phyloP scores from a whole-genome alignment of 2,888 invertebrate genomes.

The Dilophus febrilis region DNA sequence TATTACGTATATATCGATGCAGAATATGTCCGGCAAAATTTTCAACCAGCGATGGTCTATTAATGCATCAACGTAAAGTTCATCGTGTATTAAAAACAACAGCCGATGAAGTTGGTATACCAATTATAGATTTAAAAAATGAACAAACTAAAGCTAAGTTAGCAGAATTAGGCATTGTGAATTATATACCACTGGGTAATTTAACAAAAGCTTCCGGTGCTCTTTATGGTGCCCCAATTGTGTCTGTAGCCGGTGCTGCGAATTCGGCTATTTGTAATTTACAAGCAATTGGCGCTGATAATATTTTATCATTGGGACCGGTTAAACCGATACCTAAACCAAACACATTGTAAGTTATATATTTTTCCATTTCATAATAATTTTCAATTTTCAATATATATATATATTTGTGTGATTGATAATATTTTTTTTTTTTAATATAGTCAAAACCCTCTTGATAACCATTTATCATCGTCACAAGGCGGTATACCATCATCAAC shows the following conservation, averaged over 20 bases:
- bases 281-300: slow-evolving; percentile 49
- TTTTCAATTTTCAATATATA: too few species aligned
- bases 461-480: too few species aligned
- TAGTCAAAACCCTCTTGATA: too few species aligned
- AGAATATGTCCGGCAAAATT: slow-evolving; percentile 57
- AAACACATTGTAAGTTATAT: too few species aligned
- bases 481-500: too few species aligned
- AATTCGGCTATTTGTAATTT: slow-evolving; percentile 40
- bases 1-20: slow-evolving; percentile 32
- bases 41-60: slow-evolving; percentile 39
- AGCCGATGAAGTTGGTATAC: slow-evolving; percentile 46
- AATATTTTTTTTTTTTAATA: too few species aligned
- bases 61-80: slow-evolving; percentile 45
- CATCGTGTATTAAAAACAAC: slow-evolving; percentile 35
- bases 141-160: slow-evolving; percentile 46
- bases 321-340: slow-evolving; percentile 37
- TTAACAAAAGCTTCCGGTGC: slow-evolving; percentile 39
- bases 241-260: slow-evolving; percentile 44
- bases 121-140: slow-evolving; percentile 53
- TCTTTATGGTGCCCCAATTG: slow-evolving; percentile 53
- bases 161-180: slow-evolving; percentile 48
- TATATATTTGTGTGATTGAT: too few species aligned
- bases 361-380: too few species aligned
- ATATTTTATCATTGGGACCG: slow-evolving; percentile 54
- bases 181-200: slow-evolving; percentile 55